Evolutionary conservation across 2,113 vertebrate genomes (phyloP).

Genomic region (Phyllostomus hastatus): DNA sequence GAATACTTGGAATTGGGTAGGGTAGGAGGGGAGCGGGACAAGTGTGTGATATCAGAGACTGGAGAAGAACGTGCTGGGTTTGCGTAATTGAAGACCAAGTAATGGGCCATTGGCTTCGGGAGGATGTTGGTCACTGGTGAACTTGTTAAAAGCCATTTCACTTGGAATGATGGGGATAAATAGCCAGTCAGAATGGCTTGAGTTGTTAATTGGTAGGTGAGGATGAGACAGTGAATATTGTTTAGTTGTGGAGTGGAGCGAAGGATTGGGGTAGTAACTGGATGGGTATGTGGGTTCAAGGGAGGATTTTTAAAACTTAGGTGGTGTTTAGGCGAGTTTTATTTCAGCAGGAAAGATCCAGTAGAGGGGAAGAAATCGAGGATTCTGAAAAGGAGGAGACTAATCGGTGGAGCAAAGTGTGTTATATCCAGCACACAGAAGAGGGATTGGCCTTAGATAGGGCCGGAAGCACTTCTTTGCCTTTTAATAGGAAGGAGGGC

Average conservation of each 20-base stretch:
- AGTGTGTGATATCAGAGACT: not conserved
- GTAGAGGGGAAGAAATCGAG: not conserved
- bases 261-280: not conserved
- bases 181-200: not conserved
- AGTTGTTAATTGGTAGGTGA: not conserved
- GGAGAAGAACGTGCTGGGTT: not conserved
- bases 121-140: not conserved
- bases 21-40: not conserved
- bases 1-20: not conserved
- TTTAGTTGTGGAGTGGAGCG: not conserved
- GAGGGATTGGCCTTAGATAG: not conserved
- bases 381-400: not conserved
- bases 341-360: not conserved
- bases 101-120: not conserved
- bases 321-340: not conserved
- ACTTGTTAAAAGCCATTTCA: not conserved
- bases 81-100: not conserved
- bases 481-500: not conserved
- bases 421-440: not conserved
- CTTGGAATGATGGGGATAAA: not conserved
- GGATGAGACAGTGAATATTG: not conserved
- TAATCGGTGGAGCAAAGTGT: not conserved
- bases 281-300: not conserved
- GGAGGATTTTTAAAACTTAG: not conserved
- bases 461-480: not conserved